Base-by-base conservation (phyloP, 2,888 invertebrate genomes). In the Trichopoda pennipes region DNA sequence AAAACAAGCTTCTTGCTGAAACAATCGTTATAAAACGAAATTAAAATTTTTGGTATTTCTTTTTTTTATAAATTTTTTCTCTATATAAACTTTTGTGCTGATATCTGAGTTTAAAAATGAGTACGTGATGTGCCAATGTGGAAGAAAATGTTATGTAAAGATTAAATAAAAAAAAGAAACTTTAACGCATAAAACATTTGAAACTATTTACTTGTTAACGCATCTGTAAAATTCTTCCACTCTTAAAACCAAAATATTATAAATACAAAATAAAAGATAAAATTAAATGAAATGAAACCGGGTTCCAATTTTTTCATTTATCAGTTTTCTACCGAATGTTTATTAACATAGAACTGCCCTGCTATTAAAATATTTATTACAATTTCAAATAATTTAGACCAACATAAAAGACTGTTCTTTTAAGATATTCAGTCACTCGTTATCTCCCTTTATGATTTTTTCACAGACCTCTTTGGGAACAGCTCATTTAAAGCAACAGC, bases 141-240 rank as follows among this genome's bases (percentile, higher is more conserved):
- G 8, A 73, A 66, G 47, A 68, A 53, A 66, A 66, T 77, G 28
- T 28, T 28, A 28, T 28, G 21, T 64, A 42, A 21, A 47, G 55
- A 14, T 35, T 35, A 35, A 35, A 8, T 4, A 3, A 4, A 51
- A 58, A 32, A 17, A 63, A 32, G 42, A 44, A 28, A 14, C 55
- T 55, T 44, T 42, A 68, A 77, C 44, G 53, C 68, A 74, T 28
- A 78, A 14, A 82, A 19, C 44, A 78, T 82, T 78, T 75, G 64
- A 78, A 75, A 60, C 75, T 66, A 78, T 78, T 74, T 38, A 74
- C 72, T 82, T 75, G 75, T 82, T 78, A 74, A 75, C 70, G 70
- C 78, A 81, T 82, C 81, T 78, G 78, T 70, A 75, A 69, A 78
- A 78, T 66, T 81, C 78, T 66, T 78, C 70, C 60, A 82, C 49